Evolutionary conservation across 1,140 invertebrate species (phyloP), one percentile per base, ranked within the genome.

Genomic region (Zaprionus gabonicus): DNA sequence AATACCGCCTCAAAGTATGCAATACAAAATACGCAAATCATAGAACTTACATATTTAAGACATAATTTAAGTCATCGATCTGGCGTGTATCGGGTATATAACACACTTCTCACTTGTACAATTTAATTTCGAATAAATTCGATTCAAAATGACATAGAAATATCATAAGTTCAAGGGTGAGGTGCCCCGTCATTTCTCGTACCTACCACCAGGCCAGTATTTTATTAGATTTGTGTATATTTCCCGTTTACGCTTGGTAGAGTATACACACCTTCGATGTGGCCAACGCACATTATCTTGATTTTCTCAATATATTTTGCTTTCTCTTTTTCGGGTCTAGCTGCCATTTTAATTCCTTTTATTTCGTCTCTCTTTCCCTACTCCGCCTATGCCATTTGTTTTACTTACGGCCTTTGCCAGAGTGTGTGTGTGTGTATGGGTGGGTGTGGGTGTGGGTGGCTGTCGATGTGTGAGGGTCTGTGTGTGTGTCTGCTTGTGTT

Each of bases 261-360:
- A 5, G 46, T 51, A 51, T 51, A 10, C 25, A 25, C 3, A 23
- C 10, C 12, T 31, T 27, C 20, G 20, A 55, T 62, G 28, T 51
- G 53, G 46, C 15, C 44, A 58, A 58, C 7, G 34, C 12, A 27
- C 25, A 34, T 44, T 13, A 57, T 28, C 55, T 66, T 56, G 28
- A 68, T 28, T 59, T 66, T 53, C 38, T 27, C 17, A 28, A 31
- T 67, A 51, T 55, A 55, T 59, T 27, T 67, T 31, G 20, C 13
- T 55, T 7, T 51, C 20, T 3, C 20, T 56, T 55, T 53, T 60
- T 62, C 17, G 34, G 27, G 27, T 44, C 20, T 41, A 34, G 28
- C 58, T 49, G 38, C 46, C 27, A 53, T 41, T 58, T 75, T 64
- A 44, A 31, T 71, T 46, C 55, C 36, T 56, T 57, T 65, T 75